Base-by-base conservation (phyloP, 1,140 invertebrate species). In the Papilio polyxenes region DNA sequence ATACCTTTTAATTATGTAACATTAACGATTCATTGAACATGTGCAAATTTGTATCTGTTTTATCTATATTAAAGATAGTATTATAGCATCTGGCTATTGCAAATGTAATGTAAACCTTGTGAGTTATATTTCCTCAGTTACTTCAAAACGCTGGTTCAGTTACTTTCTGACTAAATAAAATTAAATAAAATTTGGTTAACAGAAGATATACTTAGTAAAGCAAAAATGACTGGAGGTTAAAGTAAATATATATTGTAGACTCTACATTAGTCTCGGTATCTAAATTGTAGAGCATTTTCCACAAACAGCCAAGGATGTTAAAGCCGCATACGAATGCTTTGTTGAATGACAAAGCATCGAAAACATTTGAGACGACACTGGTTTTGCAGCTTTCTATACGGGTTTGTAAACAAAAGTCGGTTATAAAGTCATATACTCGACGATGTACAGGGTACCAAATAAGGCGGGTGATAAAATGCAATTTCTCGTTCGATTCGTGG, bases 401-500 rank as follows among this genome's bases (percentile, higher is more conserved):
- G 13, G 78, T 79, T 83, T 74, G 80, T 77, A 65, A 82, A 80
- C 44, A 80, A 76, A 83, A 44, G 40, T 44, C 40, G 40, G 40
- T 44, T 44, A 44, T 6, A 72, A 53, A 44, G 48, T 80, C 59
- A 20, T 80, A 44, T 80, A 48, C 44, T 69, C 20, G 78, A 48
- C 75, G 82, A 53, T 72, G 49, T 56, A 49, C 37, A 10, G 78
- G 15, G 69, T 10, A 10, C 40, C 75, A 7, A 76, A 76, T 56
- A 81, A 83, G 75, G 78, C 40, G 44, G 82, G 76, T 80, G 82
- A 80, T 77, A 81, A 76, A 83, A 56, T 81, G 75, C 44, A 83
- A 83, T 86, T 77, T 77, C 75, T 77, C 40, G 44, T 48, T 48
- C 49, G 44, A 20, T 31, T 77, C 75, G 74, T 20, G 9, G 20